Evolutionary conservation across 2,797 vertebrate species (phyloP).

Genomic region (Falco naumanni): DNA sequence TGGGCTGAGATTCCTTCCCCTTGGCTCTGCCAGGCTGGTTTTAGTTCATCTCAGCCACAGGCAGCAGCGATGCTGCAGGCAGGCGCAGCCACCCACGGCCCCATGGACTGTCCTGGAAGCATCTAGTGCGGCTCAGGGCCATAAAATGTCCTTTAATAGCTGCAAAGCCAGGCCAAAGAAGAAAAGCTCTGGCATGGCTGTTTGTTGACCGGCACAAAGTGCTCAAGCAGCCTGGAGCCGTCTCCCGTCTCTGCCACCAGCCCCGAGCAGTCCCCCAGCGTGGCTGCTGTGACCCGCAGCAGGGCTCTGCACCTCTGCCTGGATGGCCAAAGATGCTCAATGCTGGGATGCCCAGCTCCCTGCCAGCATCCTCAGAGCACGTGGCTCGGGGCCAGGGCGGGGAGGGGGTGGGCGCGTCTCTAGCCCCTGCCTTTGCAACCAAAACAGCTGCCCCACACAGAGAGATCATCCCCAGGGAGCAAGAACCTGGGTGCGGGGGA

Average conservation of each 20-base stretch:
- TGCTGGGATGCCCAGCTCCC: not conserved
- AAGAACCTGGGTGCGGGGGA: rapidly evolving
- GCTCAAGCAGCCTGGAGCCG: rapidly evolving
- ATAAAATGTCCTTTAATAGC: rapidly evolving
- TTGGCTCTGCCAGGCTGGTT: rapidly evolving
- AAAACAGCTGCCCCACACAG: rapidly evolving
- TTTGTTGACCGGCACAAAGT: rapidly evolving
- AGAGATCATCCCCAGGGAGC: not conserved
- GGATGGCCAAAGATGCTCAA: not conserved
- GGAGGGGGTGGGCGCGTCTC: too few species aligned
- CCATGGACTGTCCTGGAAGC: not conserved
- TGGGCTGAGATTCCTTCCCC: rapidly evolving
- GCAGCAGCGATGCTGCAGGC: rapidly evolving
- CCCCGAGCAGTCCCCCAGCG: rapidly evolving
- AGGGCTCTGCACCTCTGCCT: not conserved
- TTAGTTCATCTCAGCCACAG: rapidly evolving
- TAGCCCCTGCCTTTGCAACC: rapidly evolving
- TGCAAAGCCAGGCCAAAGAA: rapidly evolving
- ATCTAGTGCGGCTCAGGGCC: not conserved
- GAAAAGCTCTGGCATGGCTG: rapidly evolving
- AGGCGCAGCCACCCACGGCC: rapidly evolving
- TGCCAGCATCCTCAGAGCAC: not conserved
- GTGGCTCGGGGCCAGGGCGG: not conserved
- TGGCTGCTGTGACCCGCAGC: rapidly evolving
- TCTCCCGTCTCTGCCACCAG: not conserved